Evolutionary conservation across 2,113 vertebrate genomes (phyloP).

Genomic region (Uropsilus gracilis): DNA sequence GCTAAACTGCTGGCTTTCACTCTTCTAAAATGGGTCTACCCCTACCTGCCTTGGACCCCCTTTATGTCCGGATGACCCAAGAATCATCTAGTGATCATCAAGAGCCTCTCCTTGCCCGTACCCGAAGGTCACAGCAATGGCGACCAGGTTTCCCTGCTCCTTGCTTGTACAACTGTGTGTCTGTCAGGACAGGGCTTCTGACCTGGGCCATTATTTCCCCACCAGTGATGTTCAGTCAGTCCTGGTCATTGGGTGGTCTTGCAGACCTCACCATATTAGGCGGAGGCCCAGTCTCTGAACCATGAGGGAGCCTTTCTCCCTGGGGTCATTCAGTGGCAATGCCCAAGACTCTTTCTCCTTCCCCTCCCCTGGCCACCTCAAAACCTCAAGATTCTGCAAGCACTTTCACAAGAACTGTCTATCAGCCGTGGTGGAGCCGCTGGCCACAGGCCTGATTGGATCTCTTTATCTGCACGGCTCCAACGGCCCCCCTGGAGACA

Average conservation of each 20-base stretch:
- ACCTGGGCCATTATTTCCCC: too few species aligned
- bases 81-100: too few species aligned
- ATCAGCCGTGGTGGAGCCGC: background rate
- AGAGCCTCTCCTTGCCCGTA: background rate
- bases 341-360: background rate
- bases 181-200: too few species aligned
- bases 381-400: conserved; percentile 61
- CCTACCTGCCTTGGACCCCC: background rate
- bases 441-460: conserved; percentile 56
- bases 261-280: background rate
- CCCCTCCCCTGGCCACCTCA: background rate
- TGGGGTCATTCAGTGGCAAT: background rate
- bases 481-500: background rate
- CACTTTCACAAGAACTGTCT: conserved; percentile 67
- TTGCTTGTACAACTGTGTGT: background rate
- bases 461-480: conserved; percentile 64
- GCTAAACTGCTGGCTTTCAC: background rate
- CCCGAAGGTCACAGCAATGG: rapidly evolving
- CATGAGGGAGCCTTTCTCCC: background rate
- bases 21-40: background rate
- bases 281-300: background rate
- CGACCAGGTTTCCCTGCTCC: background rate
- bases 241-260: too few species aligned
- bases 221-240: background rate
- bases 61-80: background rate